A percentile compares a stretch with the other conserved stretches of the same genome.
Evolutionary conservation across 2,797 vertebrate genomes (phyloP).

Genomic region (Falco naumanni): DNA sequence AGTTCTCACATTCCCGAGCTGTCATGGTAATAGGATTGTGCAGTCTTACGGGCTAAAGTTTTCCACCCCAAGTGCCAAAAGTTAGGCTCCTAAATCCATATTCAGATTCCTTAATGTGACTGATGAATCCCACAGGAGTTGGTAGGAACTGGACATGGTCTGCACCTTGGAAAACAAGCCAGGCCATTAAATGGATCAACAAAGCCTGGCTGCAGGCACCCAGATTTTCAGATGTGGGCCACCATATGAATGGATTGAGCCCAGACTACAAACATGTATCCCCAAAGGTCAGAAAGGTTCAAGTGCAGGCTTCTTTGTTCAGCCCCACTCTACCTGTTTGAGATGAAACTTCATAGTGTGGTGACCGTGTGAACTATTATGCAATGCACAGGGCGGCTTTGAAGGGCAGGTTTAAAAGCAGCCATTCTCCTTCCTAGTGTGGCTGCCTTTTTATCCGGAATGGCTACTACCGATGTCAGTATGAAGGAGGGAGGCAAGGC

Average conservation of each 20-base stretch:
- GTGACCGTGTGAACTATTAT: neutral
- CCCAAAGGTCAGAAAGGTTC: neutral
- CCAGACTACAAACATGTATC: neutral
- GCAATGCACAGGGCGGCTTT: neutral
- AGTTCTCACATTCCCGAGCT: constrained; percentile 30
- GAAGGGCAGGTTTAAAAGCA: neutral
- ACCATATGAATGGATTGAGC: neutral
- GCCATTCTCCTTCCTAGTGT: neutral
- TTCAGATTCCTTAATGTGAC: neutral
- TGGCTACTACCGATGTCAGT: neutral
- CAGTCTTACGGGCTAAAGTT: neutral
- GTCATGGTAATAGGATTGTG: constrained; percentile 15
- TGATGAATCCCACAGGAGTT: neutral
- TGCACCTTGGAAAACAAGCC: neutral
- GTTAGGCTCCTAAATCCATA: neutral
- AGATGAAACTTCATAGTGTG: neutral
- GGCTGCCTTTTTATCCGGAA: neutral
- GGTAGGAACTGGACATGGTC: neutral
- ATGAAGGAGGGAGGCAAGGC: neutral
- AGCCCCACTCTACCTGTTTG: neutral
- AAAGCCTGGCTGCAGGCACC: neutral
- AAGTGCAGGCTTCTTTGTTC: neutral
- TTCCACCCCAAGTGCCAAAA: constrained; percentile 4
- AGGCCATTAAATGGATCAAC: neutral
- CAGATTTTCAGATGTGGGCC: neutral